A percentile compares a stretch with the other conserved stretches of the same genome.
These are phyloP conservation scores for Axis porcinus DNA, from an alignment of 2,113 vertebrate species.

Conservation along the genomic window DNA sequence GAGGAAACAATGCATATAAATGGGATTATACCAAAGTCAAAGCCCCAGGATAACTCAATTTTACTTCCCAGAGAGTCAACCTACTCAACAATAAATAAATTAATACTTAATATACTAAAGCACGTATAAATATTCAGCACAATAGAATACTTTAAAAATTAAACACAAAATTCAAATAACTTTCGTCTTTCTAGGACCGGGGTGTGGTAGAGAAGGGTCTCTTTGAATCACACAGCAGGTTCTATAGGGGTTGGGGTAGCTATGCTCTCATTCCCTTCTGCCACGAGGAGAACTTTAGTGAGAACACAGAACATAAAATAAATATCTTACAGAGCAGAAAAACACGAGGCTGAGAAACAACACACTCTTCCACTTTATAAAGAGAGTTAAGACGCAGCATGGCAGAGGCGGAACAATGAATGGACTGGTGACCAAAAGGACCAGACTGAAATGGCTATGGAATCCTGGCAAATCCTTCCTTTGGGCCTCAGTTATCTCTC, in stretches of 20 bases:
- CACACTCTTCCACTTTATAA: not conserved
- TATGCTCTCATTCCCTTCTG: not conserved
- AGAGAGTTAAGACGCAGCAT: not conserved
- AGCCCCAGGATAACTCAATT: not conserved
- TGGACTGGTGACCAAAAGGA: not conserved
- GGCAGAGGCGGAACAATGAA: not conserved
- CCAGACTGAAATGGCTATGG: not conserved
- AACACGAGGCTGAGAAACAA: not conserved
- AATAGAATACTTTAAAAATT: not conserved
- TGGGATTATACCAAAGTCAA: not conserved
- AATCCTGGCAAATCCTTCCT: not conserved
- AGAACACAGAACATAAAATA: conserved; percentile 22
- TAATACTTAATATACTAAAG: not conserved
- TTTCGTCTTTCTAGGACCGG: not conserved
- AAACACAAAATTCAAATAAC: not conserved
- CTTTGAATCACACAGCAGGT: not conserved
- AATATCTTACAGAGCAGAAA: not conserved
- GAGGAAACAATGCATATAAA: not conserved
- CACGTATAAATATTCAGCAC: not conserved
- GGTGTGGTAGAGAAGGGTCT: not conserved
- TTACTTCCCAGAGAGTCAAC: not conserved
- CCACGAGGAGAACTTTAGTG: not conserved
- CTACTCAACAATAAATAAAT: conserved; percentile 20
- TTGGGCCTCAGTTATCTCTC: not conserved
- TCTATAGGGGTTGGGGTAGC: not conserved